Evolutionary conservation across 2,888 invertebrate species (phyloP), one percentile per base, ranked within the genome.

Genomic region (Drosophila setosimentum): DNA sequence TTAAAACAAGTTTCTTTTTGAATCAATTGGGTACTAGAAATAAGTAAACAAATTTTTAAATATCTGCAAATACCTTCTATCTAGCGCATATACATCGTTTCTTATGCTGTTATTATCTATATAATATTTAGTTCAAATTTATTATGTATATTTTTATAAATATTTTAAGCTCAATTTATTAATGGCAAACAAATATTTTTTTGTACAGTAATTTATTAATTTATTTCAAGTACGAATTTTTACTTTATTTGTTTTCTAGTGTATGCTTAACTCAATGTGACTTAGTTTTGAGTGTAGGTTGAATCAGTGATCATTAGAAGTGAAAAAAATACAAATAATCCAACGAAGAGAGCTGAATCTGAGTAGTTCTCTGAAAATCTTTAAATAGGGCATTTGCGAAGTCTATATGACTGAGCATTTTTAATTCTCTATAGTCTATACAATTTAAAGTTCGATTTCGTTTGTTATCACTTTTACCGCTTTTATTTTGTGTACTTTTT

Each of bases 361-460:
- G 7, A 35, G 11, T 24, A 18, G 18, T 33, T 24, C 18, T 13
- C n/a, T 13, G 29, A n/a, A 42, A 16, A 37, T 8, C 24, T 7
- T 33, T 13, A 45, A 8, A 63, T 68, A 82, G 88, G 16, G 59
- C 11, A 66, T 55, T 62, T 7, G 1, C 2, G 0, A 6, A 24
- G 61, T 73, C 71, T 8, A 8, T 45, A 21, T 13, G 49, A 30
- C 57, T n/a, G 45, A 35, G 7, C 21, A 30, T 49, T 58, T 32
- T 2, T 50, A 51, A 49, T 68, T 65, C 59, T 37, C 10, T 24
- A 45, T 66, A 53, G 50, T 57, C 60, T 49, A 58, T 68, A 65
- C 48, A 58, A 61, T 86, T 82, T 68, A 59, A 83, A 75, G 64
- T 90, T 84, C 51, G 63, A 63, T 87, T 81, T 83, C 60, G 71